phyloP scores from a whole-genome alignment of 2,888 invertebrate genomes.

The Euproctis similis region DNA sequence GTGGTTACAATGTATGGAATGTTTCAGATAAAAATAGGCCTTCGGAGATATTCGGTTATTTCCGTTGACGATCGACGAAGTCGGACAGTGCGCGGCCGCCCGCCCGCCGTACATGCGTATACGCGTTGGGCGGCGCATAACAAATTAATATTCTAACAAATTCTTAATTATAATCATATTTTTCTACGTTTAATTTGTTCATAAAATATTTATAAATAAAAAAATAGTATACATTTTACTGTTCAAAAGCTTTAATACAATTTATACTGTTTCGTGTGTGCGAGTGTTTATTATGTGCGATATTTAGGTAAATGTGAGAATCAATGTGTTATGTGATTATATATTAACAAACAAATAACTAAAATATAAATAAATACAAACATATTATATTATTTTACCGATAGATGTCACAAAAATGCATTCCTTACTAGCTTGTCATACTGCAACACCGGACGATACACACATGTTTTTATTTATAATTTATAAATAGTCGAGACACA shows the following conservation, averaged over 20 bases:
- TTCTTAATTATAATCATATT: conserved; percentile 16
- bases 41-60: conserved; percentile 52
- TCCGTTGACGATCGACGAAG: conserved; percentile 34
- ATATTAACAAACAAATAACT: conserved; percentile 9
- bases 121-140: conserved; percentile 57
- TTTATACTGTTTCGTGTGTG: conserved; percentile 14
- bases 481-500: conserved; percentile 58
- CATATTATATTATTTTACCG: conserved; percentile 8
- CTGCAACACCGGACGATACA: conserved; percentile 36
- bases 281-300: too few relatives aligned
- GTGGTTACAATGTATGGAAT: conserved; percentile 28
- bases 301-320: conserved; percentile 6
- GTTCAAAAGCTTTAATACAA: conserved; percentile 25
- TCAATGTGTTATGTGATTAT: conserved; percentile 18
- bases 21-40: conserved; percentile 61
- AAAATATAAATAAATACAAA: conserved; percentile 7
- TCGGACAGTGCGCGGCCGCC: conserved; percentile 51
- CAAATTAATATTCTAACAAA: conserved; percentile 14
- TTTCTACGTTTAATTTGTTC: conserved; percentile 8
- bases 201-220: conserved; percentile 3
- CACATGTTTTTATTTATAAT: conserved; percentile 59
- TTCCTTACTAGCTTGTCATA: conserved; percentile 49
- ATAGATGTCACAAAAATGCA: conserved; percentile 40
- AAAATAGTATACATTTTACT: conserved; percentile 4
- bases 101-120: conserved; percentile 56